Percentiles rank a stretch among this genome's conserved stretches.
Evolutionary conservation across 2,888 invertebrate species (phyloP).

Genomic region (Encarsia formosa): DNA sequence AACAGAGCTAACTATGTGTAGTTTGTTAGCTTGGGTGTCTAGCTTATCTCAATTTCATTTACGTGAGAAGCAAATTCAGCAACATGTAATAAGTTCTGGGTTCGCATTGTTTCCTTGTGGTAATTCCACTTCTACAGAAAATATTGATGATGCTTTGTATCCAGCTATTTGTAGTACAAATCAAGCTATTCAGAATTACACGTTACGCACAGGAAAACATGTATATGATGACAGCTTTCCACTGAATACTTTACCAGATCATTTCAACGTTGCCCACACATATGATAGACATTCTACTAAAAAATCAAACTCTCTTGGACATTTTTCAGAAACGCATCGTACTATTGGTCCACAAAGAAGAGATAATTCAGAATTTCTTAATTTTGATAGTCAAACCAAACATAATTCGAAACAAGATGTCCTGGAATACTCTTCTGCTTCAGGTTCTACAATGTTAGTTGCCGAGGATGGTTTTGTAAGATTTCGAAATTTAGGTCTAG

Average conservation of each 20-base stretch:
- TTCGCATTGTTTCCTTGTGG: slow-evolving; percentile 79
- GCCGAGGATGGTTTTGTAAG: slow-evolving; percentile 86
- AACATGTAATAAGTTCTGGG: slow-evolving; percentile 56
- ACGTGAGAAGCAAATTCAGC: slow-evolving; percentile 62
- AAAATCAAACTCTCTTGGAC: slow-evolving; percentile 60
- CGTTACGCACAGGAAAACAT: slow-evolving; percentile 71
- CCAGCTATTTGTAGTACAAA: slow-evolving; percentile 84
- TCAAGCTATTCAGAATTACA: slow-evolving; percentile 79
- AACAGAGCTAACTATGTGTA: slow-evolving; percentile 83
- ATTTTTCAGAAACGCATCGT: slow-evolving; percentile 53
- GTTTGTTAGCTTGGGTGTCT: slow-evolving; percentile 81
- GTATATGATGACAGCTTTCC: slow-evolving; percentile 69
- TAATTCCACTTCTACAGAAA: slow-evolving; percentile 73
- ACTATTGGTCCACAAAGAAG: slow-evolving; percentile 43
- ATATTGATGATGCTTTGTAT: slow-evolving; percentile 78
- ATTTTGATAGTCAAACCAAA: slow-evolving; percentile 11
- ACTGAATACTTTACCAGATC: slow-evolving; percentile 53
- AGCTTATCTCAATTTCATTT: slow-evolving; percentile 62
- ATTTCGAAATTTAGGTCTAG: slow-evolving; percentile 66
- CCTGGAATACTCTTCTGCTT: slow-evolving; percentile 56
- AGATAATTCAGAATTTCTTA: slow-evolving; percentile 40
- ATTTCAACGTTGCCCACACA: slow-evolving; percentile 46
- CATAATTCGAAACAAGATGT: slow-evolving; percentile 50
- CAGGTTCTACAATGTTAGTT: slow-evolving; percentile 71
- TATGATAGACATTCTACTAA: slow-evolving; percentile 52